Percentiles rank a stretch among this genome's conserved stretches.
Evolutionary conservation across 2,113 vertebrate genomes (phyloP).

Genomic region (Onychostruthus taczanowskii): DNA sequence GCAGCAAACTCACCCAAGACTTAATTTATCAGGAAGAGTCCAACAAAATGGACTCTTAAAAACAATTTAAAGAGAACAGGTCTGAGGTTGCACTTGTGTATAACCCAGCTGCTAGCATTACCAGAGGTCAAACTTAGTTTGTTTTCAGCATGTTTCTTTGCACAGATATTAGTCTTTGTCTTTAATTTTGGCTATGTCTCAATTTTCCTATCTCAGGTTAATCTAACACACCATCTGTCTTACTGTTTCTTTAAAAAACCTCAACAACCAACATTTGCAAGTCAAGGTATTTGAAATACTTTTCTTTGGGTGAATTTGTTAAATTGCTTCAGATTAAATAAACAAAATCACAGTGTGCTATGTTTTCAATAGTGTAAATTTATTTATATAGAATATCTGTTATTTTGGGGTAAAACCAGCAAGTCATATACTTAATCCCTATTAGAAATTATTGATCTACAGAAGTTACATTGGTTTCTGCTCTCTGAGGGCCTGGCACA

Average conservation of each 20-base stretch:
- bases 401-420: background rate
- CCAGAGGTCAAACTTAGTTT: constrained; percentile 27
- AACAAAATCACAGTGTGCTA: background rate
- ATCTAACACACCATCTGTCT: constrained; percentile 52
- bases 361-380: background rate
- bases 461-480: background rate
- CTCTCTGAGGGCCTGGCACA: background rate
- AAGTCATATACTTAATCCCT: background rate
- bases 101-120: background rate
- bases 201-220: constrained; percentile 52
- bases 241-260: constrained; percentile 6
- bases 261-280: background rate
- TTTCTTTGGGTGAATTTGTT: constrained; percentile 3
- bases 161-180: constrained; percentile 54
- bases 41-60: background rate
- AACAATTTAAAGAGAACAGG: background rate
- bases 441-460: background rate
- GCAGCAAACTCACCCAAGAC: background rate
- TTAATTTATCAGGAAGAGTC: background rate
- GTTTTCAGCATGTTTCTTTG: constrained; percentile 34
- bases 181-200: constrained; percentile 25
- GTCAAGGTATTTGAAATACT: background rate
- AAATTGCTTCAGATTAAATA: constrained; percentile 32
- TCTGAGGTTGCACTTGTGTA: background rate
- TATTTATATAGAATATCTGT: background rate